A percentile compares a stretch with the other conserved stretches of the same genome.
phyloP scores from a whole-genome alignment of 2,888 invertebrate species.

The Phragmatobia fuliginosa region DNA sequence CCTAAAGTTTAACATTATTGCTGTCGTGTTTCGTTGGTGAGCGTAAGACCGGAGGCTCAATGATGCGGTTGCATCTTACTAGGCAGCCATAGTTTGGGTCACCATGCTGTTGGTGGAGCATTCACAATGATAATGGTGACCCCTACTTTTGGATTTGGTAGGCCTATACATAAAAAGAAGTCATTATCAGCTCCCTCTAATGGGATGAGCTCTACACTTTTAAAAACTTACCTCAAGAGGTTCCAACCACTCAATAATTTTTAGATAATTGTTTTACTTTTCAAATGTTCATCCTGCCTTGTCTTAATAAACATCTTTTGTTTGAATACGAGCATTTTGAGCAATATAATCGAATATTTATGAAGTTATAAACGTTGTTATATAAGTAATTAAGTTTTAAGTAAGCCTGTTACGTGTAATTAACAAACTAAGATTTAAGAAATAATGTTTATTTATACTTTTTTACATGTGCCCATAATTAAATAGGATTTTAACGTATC shows the following conservation, averaged over 20 bases:
- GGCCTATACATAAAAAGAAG: too few relatives aligned
- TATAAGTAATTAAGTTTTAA: slow-evolving; percentile 20
- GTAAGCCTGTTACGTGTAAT: not conserved
- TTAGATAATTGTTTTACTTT: not conserved
- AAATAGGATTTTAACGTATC: slow-evolving; percentile 38
- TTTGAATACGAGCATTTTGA: not conserved
- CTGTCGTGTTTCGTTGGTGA: too few relatives aligned
- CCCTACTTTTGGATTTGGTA: too few relatives aligned
- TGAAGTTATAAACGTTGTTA: not conserved
- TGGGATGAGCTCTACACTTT: not conserved
- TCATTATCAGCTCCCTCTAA: too few relatives aligned
- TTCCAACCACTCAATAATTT: not conserved
- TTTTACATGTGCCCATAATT: slow-evolving; percentile 48
- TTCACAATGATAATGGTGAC: too few relatives aligned
- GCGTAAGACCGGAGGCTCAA: too few relatives aligned
- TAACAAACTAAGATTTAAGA: slow-evolving; percentile 25
- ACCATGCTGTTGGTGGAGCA: too few relatives aligned
- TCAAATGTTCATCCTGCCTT: not conserved
- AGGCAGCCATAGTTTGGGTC: too few relatives aligned
- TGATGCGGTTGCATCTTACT: too few relatives aligned
- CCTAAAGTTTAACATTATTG: too few relatives aligned
- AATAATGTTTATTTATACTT: slow-evolving; percentile 42
- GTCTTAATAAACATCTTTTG: too few relatives aligned
- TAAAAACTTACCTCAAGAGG: too few relatives aligned
- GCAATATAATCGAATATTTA: not conserved